Conservation (phyloP, 2,888 invertebrate species). For the Xanthostigma xanthostigma region DNA sequence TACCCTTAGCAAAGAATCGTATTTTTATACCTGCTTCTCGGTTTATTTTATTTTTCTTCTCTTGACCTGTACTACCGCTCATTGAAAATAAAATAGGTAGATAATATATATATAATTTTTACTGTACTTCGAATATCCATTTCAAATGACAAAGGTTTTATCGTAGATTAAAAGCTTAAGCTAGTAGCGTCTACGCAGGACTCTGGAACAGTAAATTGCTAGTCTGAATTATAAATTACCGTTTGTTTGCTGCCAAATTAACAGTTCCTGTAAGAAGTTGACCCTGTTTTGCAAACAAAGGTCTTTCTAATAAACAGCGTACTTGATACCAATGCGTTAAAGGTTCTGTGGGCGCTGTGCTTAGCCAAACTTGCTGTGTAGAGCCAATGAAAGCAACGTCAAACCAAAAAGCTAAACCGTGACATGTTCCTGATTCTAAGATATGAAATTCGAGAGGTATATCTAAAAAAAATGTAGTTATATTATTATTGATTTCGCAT, state of each 20-base stretch:
- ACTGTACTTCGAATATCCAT: background rate
- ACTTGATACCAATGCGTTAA: constrained; percentile 99
- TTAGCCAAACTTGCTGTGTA: constrained; percentile 85
- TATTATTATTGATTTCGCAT: constrained; percentile 6
- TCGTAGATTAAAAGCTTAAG: background rate
- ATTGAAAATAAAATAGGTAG: too few species aligned
- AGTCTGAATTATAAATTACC: constrained; percentile 30
- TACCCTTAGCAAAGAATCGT: background rate
- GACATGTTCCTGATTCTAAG: constrained; percentile 84
- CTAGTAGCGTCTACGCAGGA: background rate
- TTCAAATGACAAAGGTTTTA: background rate
- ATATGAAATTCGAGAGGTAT: constrained; percentile 89
- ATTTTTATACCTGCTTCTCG: background rate
- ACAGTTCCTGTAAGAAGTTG: constrained; percentile 81
- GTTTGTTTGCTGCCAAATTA: constrained; percentile 78
- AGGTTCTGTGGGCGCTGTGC: constrained; percentile 94
- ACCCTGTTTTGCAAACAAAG: constrained; percentile 88
- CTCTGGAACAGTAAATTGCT: background rate
- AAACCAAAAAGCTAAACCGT: constrained; percentile 98
- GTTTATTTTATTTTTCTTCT: too few species aligned
- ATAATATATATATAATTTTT: background rate
- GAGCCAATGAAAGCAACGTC: constrained; percentile 92
- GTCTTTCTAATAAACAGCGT: constrained; percentile 83
- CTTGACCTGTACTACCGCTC: too few species aligned
- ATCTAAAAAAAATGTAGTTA: constrained; percentile 31